Base-by-base conservation (phyloP, 2,888 invertebrate species). In the Drosophila affinis region DNA sequence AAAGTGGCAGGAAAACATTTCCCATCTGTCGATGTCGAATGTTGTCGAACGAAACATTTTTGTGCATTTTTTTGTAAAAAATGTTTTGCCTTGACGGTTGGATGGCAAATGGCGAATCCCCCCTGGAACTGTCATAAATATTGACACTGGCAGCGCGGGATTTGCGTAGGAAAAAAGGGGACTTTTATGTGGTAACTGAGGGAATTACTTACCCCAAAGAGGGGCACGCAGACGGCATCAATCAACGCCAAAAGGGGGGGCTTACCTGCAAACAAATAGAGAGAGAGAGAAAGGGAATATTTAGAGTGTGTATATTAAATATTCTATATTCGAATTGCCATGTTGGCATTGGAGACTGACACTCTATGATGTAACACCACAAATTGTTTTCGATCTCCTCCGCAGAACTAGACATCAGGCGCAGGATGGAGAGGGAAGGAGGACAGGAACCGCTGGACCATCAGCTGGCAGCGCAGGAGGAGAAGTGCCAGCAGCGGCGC, bases 51-150 rank as follows among this genome's bases (percentile, higher is more conserved):
- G 18, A 21, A 21, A 75, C 72, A 71, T 49, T 39, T 67, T 67
- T 46, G 29, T 47, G 48, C 18, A 21, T 21, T 34, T 39, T 57
- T 57, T 58, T 48, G 32, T 34, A 21, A 54, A 45, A 56, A 57
- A 71, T 62, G 67, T 71, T 75, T 82, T 81, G 72, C 88, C 81
- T 83, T 86, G 81, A 69, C 61, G 39, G 69, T 39, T 0, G 2
- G 6, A 39, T 39, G 34, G 34, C 34, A 12, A 34, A 14, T 34
- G 34, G 14, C 65, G 67, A 53, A 76, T 72, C 78, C 83, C 72
- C 60, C 62, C 65, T 67, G 59, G 45, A 70, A 74, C 46, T 57
- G 69, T 27, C 63, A 77, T 72, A 83, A 72, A 78, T 83, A 88
- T 83, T 81, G 76, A 76, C 74, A 76, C 72, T 71, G 72, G 55